Base-by-base conservation (phyloP, 2,888 invertebrate species). In the Leptopterna dolabrata region DNA sequence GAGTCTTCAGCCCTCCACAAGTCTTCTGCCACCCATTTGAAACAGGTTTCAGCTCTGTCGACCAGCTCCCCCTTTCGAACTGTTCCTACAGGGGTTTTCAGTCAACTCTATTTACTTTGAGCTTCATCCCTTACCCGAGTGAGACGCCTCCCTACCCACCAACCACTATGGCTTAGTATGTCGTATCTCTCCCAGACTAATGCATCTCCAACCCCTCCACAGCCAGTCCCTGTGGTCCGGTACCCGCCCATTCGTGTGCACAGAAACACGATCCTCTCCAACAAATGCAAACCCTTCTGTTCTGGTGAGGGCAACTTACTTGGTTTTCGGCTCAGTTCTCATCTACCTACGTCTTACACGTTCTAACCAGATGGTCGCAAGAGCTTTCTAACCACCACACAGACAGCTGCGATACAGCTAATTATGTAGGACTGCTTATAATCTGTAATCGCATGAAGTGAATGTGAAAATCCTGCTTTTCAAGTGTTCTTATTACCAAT, bases 71-170 rank as follows among this genome's bases (percentile, higher is more conserved):
- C 73, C 36, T 41, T 36, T 41, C 73, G 4, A 16, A 36, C 73
- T 70, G 73, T 36, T 36, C 73, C 19, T 73, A 30, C 73, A 36
- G 36, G 73, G 73, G 73, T 73, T 73, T 73, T 36, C 73, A 30
- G 73, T 16, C 73, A 73, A 73, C 73, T 73, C 73, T 73, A 73
- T 73, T 73, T 73, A 36, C 73, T 73, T 73, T 36, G 24, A 63
- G 63, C 63, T 63, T 63, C 63, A n/a, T 24, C 63, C 63, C 24
- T 3, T 6, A 4, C 19, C 14, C 24, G 63, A 24, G 63, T 2
- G 27, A 19, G 13, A 9, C 3, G 24, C 24, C 24, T 13, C 24
- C 24, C 11, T 63, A 24, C 24, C 24, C 24, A n/a, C n/a, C n/a
- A n/a, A n/a, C n/a, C n/a, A n/a, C n/a, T n/a, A n/a, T n/a, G n/a